Evolutionary conservation across 2,113 vertebrate species (phyloP).

Genomic region (Rissa tridactyla): DNA sequence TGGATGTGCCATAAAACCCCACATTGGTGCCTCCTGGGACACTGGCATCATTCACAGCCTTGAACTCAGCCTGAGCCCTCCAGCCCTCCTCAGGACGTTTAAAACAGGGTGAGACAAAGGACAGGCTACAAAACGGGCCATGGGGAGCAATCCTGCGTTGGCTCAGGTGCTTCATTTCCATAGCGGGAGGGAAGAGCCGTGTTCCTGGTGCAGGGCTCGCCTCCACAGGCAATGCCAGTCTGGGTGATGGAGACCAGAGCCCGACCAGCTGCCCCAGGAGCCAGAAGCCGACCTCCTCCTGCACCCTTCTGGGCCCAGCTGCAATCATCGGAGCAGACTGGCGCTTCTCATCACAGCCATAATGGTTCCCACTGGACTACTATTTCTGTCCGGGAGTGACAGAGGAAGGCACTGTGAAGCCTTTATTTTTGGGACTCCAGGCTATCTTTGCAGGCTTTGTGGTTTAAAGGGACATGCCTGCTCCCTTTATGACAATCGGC

Average conservation of each 20-base stretch:
- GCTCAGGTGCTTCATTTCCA: slow-evolving; percentile 56
- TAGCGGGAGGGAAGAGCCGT: background rate
- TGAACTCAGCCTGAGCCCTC: background rate
- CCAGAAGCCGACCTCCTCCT: background rate
- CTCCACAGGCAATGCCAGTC: background rate
- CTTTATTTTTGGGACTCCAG: slow-evolving; percentile 48
- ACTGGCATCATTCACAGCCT: background rate
- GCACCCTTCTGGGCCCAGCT: background rate
- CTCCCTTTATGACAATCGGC: slow-evolving; percentile 13
- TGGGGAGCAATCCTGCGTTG: background rate
- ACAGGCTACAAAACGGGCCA: background rate
- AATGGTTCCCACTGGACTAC: slow-evolving; percentile 47
- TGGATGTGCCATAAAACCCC: background rate
- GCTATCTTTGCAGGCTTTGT: slow-evolving; percentile 62
- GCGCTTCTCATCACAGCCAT: background rate
- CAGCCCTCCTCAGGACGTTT: background rate
- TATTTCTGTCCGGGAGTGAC: slow-evolving; percentile 51
- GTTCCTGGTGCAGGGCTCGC: background rate
- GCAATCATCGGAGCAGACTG: slow-evolving; percentile 7
- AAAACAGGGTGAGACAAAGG: background rate
- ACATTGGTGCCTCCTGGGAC: background rate
- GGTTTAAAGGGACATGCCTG: background rate
- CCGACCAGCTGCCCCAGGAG: background rate
- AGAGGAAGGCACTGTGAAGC: slow-evolving; percentile 44
- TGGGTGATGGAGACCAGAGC: background rate